These are phyloP conservation scores for Acleris emargana DNA, from an alignment of 2,888 invertebrate genomes.

Conservation along the genomic window DNA sequence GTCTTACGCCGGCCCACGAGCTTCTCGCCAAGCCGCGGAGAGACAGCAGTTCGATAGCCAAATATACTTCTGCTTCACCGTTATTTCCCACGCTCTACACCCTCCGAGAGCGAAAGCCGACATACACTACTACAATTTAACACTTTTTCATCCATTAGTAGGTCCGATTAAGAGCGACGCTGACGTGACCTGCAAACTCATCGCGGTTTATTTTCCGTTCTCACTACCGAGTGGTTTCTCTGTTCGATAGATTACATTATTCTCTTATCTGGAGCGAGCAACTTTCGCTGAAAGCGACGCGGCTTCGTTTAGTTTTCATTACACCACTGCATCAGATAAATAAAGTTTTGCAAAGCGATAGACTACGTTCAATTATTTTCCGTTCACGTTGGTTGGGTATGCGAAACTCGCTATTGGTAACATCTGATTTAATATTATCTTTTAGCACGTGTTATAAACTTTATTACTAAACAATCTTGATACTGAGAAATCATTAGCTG, in stretches of 20 bases:
- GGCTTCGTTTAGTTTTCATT: conserved; percentile 44
- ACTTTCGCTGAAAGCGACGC: conserved; percentile 60
- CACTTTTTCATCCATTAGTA: conserved; percentile 28
- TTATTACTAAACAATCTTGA: background rate
- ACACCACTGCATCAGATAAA: conserved; percentile 39
- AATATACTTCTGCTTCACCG: background rate
- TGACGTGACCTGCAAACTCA: conserved; percentile 49
- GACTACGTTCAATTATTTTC: conserved; percentile 11
- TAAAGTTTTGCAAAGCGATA: conserved; percentile 25
- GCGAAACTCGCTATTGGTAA: background rate
- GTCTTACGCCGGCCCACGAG: no score
- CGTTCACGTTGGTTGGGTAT: conserved; percentile 5
- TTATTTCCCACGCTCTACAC: background rate
- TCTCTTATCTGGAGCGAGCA: conserved; percentile 63
- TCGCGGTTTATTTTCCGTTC: conserved; percentile 57
- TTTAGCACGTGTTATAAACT: conserved; percentile 7
- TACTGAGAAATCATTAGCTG: background rate
- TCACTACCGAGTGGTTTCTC: conserved; percentile 64
- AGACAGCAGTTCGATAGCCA: background rate
- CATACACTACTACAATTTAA: conserved; percentile 13
- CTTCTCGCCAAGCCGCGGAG: no score
- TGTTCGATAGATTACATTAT: conserved; percentile 66
- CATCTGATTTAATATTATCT: conserved; percentile 1
- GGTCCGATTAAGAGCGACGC: conserved; percentile 33
- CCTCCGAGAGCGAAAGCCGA: background rate